A percentile compares a stretch with the other conserved stretches of the same genome.
Evolutionary conservation across 2,888 invertebrate species (phyloP).

Genomic region (Zaprionus obscuricornis): DNA sequence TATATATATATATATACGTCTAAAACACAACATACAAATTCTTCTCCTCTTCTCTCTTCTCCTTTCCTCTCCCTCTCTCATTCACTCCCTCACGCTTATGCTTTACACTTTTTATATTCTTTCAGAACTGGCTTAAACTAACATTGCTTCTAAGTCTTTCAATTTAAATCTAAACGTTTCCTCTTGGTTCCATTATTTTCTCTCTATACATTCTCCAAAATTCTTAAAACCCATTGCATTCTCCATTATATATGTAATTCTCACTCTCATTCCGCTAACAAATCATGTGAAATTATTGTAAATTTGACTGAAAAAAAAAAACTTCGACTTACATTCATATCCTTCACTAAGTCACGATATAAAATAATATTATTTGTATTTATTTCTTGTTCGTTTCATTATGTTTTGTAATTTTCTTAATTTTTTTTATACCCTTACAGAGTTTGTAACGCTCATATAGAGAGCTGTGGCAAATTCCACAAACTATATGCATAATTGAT

Average conservation of each 20-base stretch:
- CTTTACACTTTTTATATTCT: slow-evolving; percentile 5
- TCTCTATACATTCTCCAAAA: slow-evolving; percentile 29
- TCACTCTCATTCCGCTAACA: slow-evolving; percentile 44
- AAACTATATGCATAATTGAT: too few species aligned
- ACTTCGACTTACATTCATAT: too few species aligned
- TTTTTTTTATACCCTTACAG: too few species aligned
- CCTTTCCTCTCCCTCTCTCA: not conserved
- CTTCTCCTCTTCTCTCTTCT: not conserved
- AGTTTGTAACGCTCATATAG: too few species aligned
- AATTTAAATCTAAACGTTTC: slow-evolving; percentile 50
- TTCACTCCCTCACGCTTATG: not conserved
- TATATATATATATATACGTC: too few species aligned
- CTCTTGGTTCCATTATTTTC: slow-evolving; percentile 63
- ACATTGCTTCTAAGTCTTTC: slow-evolving; percentile 57
- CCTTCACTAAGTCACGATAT: too few species aligned
- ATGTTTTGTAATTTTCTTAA: too few species aligned
- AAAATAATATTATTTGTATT: too few species aligned
- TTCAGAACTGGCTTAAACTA: slow-evolving; percentile 40
- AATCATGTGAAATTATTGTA: slow-evolving; percentile 21
- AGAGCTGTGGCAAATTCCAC: too few species aligned
- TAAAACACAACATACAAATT: too few species aligned
- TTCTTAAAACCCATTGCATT: slow-evolving; percentile 4
- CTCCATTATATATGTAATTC: not conserved
- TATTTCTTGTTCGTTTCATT: too few species aligned
- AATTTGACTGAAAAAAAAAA: too few species aligned